Evolutionary conservation across 2,888 invertebrate genomes (phyloP).

Genomic region (Ochropacha duplaris): DNA sequence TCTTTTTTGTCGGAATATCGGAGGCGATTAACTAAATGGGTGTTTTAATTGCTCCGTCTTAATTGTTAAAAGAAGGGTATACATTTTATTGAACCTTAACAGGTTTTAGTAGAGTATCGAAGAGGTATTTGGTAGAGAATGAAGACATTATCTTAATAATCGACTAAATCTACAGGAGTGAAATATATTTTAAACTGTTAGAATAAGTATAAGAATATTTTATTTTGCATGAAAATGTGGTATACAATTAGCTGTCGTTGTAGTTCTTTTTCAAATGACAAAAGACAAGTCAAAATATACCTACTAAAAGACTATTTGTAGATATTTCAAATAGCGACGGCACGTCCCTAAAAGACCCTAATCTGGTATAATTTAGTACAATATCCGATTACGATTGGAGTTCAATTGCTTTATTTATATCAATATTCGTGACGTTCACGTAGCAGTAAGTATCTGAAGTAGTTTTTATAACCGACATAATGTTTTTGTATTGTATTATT

Average conservation of each 20-base stretch:
- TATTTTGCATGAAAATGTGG: no score
- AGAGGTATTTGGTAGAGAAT: not conserved
- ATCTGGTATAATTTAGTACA: conserved; percentile 4
- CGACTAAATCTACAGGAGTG: no score
- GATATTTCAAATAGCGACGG: not conserved
- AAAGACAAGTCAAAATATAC: no score
- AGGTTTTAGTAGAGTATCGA: not conserved
- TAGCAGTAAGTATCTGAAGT: not conserved
- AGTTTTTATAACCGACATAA: not conserved
- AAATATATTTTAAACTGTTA: no score
- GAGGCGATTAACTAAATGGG: conserved; percentile 59
- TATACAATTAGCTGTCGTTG: no score
- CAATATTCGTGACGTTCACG: not conserved
- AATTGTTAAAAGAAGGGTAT: conserved; percentile 53
- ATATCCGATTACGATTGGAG: not conserved
- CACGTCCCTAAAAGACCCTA: not conserved
- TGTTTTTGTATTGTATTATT: conserved; percentile 8
- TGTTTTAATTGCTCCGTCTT: conserved; percentile 61
- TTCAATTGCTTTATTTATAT: not conserved
- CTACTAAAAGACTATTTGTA: no score
- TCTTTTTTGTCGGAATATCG: conserved; percentile 40
- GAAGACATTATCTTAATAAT: not conserved
- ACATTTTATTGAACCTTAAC: conserved; percentile 35
- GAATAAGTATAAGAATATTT: no score
- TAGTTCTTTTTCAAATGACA: no score